phyloP scores from a whole-genome alignment of 2,113 vertebrate species.

The Monarcha castaneiventris region DNA sequence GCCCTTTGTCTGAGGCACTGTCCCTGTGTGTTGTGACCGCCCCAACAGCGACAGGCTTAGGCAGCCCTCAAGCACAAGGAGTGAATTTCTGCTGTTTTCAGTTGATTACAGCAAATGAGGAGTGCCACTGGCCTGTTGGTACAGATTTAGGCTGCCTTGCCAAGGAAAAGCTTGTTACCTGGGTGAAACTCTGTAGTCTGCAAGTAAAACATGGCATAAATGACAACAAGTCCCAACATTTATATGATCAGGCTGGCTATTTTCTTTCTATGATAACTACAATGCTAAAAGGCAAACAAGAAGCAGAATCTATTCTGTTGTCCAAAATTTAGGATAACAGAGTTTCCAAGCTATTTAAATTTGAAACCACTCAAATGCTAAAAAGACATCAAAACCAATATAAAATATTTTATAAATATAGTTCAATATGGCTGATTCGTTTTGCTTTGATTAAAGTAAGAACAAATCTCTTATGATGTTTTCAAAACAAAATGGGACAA shows the following conservation, averaged over 20 bases:
- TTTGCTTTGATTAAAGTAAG: slow-evolving; percentile 39
- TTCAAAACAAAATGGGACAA: slow-evolving; percentile 45
- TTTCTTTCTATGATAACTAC: background rate
- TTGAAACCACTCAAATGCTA: background rate
- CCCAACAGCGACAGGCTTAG: background rate
- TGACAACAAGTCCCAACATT: background rate
- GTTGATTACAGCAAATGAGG: background rate
- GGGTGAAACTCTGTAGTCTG: background rate
- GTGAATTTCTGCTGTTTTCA: background rate
- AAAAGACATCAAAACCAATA: background rate
- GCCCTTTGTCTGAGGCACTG: too few species aligned
- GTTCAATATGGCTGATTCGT: background rate
- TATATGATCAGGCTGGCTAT: background rate
- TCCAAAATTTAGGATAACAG: background rate
- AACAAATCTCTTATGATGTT: slow-evolving; percentile 14
- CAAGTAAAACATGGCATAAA: background rate
- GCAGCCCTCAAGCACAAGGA: background rate
- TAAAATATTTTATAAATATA: slow-evolving; percentile 4
- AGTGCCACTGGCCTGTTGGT: background rate
- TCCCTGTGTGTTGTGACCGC: too few species aligned
- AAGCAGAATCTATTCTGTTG: background rate
- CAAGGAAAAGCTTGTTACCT: background rate
- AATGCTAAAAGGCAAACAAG: background rate
- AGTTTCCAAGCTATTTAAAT: background rate
- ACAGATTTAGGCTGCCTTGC: background rate